Conservation (phyloP, 1,140 invertebrate species). For the Atopsyche davidsoni region DNA sequence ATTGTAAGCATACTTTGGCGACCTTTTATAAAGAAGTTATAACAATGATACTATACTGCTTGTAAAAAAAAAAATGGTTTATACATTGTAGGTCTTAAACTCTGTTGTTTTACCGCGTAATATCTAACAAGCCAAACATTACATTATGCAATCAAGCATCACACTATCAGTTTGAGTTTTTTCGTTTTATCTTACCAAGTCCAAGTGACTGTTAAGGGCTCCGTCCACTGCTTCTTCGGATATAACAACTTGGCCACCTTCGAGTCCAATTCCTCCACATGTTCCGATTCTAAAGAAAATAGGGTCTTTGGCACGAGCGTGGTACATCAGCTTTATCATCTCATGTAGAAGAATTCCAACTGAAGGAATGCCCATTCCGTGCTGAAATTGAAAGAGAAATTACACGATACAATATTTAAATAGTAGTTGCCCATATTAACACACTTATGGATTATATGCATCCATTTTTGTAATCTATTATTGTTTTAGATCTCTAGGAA, state of each 20-base stretch:
- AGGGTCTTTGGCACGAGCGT: slow-evolving; percentile 81
- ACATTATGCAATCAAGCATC: no score
- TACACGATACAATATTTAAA: neutral
- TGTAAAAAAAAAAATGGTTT: no score
- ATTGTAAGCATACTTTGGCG: no score
- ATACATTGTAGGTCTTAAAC: no score
- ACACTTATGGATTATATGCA: neutral
- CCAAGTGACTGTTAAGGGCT: slow-evolving; percentile 61
- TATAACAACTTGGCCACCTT: slow-evolving; percentile 83
- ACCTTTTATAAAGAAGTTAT: no score
- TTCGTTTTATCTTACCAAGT: slow-evolving; percentile 64
- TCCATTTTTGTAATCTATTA: no score
- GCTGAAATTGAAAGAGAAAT: slow-evolving; percentile 40
- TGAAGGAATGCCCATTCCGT: slow-evolving; percentile 92
- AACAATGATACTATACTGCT: no score
- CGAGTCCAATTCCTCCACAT: slow-evolving; percentile 85
- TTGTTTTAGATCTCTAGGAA: no score
- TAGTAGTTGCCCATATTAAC: neutral
- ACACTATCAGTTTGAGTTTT: neutral
- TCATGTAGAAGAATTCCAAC: slow-evolving; percentile 89
- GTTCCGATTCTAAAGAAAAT: slow-evolving; percentile 90
- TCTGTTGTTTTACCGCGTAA: no score
- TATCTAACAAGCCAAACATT: no score
- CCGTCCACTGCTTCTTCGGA: slow-evolving; percentile 83
- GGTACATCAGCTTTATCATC: slow-evolving; percentile 88